Evolutionary conservation across 2,797 vertebrate species (phyloP), one percentile per base, ranked within the genome.

Genomic region (Neosalanx taihuensis): DNA sequence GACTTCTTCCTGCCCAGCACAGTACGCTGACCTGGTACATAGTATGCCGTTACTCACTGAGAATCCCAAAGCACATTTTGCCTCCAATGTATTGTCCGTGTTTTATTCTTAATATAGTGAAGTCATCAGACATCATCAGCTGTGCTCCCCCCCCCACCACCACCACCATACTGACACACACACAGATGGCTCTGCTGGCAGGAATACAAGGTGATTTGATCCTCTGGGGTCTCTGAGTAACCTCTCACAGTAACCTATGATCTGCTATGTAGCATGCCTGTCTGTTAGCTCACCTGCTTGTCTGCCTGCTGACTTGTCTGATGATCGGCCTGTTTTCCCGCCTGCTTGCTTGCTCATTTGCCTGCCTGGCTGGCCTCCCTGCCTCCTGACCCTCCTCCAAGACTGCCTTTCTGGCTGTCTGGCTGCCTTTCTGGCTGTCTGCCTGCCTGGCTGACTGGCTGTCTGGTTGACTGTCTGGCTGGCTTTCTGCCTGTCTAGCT

Each of bases 141-240:
- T 74, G 74, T 72, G 72, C 75, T 72, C 53, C 69, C 29, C 10
- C 6, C 29, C 30, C 18, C 67, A 15, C 60, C 63, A 60, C 5
- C 31, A 18, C 62, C 35, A 12, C 1, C 33, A 64, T 6, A 31
- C 31, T 20, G 13, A 35, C 2, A 64, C 63, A 23, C 64, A 66
- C n/a, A 66, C 41, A 66, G 20, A 70, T 13, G 18, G 51, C 63
- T 67, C 62, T 74, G 10, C 31, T 58, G 72, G 89, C 88, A 92
- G 89, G 87, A 71, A 80, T 89, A 88, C 84, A 74, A 76, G 71
- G 68, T 78, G 73, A 74, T 73, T 71, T 69, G 73, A 68, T 20
- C 18, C 30, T 56, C 30, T 59, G n/a, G 37, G 37, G 10, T 59
- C n/a, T 59, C 57, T 59, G 57, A 5, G 69, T n/a, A n/a, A n/a